A percentile compares a stretch with the other conserved stretches of the same genome.
Conservation (phyloP, 2,797 vertebrate species). For the Coluber constrictor region DNA sequence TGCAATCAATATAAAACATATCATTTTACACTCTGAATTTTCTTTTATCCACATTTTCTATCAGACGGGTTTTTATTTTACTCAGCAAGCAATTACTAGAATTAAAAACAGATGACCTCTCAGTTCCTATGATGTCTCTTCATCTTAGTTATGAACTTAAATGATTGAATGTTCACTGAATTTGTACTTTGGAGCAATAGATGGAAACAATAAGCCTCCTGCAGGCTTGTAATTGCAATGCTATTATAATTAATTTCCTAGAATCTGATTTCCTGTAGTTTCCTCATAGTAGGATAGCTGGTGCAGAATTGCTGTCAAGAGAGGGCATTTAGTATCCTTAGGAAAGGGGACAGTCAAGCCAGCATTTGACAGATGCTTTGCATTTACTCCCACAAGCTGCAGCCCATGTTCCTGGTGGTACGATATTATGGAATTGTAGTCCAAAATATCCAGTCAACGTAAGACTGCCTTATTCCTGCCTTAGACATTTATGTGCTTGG, state of each 20-base stretch:
- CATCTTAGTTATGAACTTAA: background rate
- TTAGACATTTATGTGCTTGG: background rate
- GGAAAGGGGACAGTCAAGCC: background rate
- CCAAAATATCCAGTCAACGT: background rate
- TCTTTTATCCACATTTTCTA: background rate
- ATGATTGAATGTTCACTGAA: constrained; percentile 1
- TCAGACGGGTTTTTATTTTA: background rate
- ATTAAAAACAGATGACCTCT: background rate
- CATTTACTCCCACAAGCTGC: background rate
- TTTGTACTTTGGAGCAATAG: constrained; percentile 7
- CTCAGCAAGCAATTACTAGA: background rate
- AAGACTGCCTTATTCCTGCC: background rate
- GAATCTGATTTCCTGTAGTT: constrained; percentile 28
- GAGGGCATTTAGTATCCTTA: background rate
- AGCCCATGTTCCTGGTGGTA: background rate
- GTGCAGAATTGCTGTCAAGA: background rate
- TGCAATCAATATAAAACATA: background rate
- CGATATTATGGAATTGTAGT: background rate
- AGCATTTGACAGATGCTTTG: background rate
- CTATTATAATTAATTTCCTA: constrained; percentile 33
- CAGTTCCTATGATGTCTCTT: background rate
- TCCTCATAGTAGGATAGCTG: background rate
- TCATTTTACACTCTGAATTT: background rate
- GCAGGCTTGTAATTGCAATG: constrained; percentile 15
- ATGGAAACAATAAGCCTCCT: constrained; percentile 2